A percentile compares a stretch with the other conserved stretches of the same genome.
Evolutionary conservation across 2,888 invertebrate genomes (phyloP).

Genomic region (Lasioglossum figueresi): DNA sequence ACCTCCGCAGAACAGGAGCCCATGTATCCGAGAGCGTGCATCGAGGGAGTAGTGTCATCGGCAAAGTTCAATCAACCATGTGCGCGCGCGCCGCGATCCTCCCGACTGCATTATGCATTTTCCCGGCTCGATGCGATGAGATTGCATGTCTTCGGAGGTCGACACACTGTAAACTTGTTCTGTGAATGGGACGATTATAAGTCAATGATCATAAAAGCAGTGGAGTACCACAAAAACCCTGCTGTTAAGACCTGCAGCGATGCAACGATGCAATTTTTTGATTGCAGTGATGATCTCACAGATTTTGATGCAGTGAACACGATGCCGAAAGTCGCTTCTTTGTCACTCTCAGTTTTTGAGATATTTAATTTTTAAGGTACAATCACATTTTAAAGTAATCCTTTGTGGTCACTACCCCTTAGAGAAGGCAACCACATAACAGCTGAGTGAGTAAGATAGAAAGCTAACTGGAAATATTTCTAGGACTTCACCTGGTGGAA

Average conservation of each 20-base stretch:
- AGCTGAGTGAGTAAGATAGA: neutral
- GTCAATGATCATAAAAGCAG: neutral
- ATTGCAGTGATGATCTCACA: neutral
- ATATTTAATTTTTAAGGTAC: neutral
- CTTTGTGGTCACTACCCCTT: neutral
- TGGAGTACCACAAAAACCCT: neutral
- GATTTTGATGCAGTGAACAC: neutral
- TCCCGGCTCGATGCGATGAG: neutral
- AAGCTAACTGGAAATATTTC: neutral
- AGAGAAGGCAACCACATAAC: neutral
- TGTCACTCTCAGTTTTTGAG: neutral
- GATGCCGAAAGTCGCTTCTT: neutral
- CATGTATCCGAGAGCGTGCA: slow-evolving; percentile 61
- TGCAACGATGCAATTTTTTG: neutral
- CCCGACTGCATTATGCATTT: neutral
- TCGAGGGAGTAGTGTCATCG: slow-evolving; percentile 30
- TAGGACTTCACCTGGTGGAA: slow-evolving; percentile 86
- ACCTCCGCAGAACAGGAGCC: slow-evolving; percentile 79
- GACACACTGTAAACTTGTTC: neutral
- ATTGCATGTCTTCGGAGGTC: neutral
- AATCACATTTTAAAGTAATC: neutral
- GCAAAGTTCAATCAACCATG: slow-evolving; percentile 36
- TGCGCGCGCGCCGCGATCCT: neutral
- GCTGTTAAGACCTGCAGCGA: neutral
- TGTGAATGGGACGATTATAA: neutral